A percentile compares a stretch with the other conserved stretches of the same genome.
Conservation (phyloP, 2,797 vertebrate species). For the Threskiornis aethiopicus region DNA sequence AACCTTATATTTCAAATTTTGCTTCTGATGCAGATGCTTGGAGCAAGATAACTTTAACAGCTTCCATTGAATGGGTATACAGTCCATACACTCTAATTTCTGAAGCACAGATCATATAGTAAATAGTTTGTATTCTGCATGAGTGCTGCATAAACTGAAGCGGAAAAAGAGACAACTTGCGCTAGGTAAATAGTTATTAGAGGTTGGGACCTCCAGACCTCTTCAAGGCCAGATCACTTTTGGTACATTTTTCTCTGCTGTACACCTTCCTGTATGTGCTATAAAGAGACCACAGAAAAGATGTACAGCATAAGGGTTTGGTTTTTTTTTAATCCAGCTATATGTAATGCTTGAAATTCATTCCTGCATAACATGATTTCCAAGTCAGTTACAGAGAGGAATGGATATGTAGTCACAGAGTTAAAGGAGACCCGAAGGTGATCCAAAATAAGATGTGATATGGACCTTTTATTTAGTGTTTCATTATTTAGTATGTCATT, state of each 20-base stretch:
- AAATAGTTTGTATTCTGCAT: not conserved
- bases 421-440: not conserved
- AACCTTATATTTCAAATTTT: not conserved
- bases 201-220: not conserved
- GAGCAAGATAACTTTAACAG: not conserved
- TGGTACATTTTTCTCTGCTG: not conserved
- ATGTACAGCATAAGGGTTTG: accelerated
- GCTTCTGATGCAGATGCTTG: not conserved
- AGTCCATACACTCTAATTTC: not conserved
- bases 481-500: not conserved
- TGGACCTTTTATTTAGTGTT: not conserved
- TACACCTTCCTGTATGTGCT: not conserved
- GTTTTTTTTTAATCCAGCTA: not conserved
- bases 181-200: not conserved
- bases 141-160: not conserved
- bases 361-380: accelerated
- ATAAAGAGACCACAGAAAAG: not conserved
- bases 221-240: not conserved
- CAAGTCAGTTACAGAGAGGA: not conserved
- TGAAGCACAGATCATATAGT: not conserved
- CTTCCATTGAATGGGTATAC: not conserved
- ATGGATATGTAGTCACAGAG: not conserved
- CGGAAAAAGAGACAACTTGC: not conserved
- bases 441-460: not conserved
- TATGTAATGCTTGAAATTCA: not conserved